Evolutionary conservation across 2,888 invertebrate genomes (phyloP), one percentile per base, ranked within the genome.

Genomic region (Sinohyriopsis cumingii): DNA sequence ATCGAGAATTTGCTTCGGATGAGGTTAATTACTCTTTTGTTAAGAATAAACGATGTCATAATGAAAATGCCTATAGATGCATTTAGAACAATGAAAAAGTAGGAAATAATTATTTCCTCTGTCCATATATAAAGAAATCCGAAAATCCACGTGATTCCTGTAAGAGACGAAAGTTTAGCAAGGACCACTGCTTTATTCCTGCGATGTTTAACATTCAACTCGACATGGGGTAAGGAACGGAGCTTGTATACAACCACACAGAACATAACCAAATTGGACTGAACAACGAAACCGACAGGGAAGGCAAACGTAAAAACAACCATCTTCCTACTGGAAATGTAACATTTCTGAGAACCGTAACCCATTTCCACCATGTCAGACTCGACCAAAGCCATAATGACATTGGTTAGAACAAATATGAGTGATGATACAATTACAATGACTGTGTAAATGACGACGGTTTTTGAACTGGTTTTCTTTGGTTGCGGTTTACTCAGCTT

Each of bases 11-110:
- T n/a, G n/a, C n/a, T n/a, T n/a, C n/a, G n/a, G n/a, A n/a, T n/a
- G n/a, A n/a, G n/a, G n/a, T n/a, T n/a, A n/a, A n/a, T n/a, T n/a
- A n/a, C n/a, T n/a, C 68, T 55, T 59, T 53, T 53, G 45, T 65
- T 68, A 24, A 55, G 45, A 19, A 75, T 65, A 55, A 75, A 75
- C 3, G 75, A 65, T 24, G 72, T 25, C 60, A 75, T 67, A 2
- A 75, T 65, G 22, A 75, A 75, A 22, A 72, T 55, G 22, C 75
- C 75, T 59, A 72, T 70, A 22, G 68, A 25, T 5, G 72, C 75
- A 55, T 72, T 70, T 4, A 75, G 33, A 24, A 75, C 59, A 19
- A 70, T 75, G 45, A 75, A 75, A 6, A 75, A 54, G 25, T 70
- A 75, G 5, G 75, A 75, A 45, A 75, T 66, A 4, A 22, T 63